A percentile compares a stretch with the other conserved stretches of the same genome.
phyloP scores from a whole-genome alignment of 92 coral and sea anemone species.

The Desmophyllum pertusum region DNA sequence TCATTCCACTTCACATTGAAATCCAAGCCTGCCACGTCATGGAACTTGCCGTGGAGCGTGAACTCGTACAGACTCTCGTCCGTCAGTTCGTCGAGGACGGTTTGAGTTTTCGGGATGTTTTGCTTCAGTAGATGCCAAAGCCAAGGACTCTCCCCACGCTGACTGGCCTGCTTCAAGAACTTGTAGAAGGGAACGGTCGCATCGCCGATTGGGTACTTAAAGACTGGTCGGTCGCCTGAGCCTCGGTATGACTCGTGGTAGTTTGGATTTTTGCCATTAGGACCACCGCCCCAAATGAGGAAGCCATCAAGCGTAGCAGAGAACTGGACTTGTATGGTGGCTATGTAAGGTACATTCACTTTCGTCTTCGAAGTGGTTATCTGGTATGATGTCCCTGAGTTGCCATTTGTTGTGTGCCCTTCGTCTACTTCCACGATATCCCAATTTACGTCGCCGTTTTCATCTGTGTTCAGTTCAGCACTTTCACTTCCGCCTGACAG shows the following conservation, averaged over 20 bases:
- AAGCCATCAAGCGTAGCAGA: slow-evolving; percentile 76
- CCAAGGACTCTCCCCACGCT: slow-evolving; percentile 67
- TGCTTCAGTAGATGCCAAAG: slow-evolving; percentile 68
- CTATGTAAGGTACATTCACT: slow-evolving; percentile 61
- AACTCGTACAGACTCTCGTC: slow-evolving; percentile 71
- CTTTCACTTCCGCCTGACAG: slow-evolving; percentile 34
- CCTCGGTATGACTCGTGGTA: slow-evolving; percentile 62
- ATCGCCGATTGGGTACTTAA: slow-evolving; percentile 57
- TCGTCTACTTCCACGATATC: slow-evolving; percentile 12
- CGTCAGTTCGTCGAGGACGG: slow-evolving; percentile 40
- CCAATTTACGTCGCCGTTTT: slow-evolving; percentile 34
- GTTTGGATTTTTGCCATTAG: slow-evolving; percentile 52
- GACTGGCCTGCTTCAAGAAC: slow-evolving; percentile 64
- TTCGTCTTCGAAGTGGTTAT: slow-evolving; percentile 41
- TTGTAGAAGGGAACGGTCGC: slow-evolving; percentile 60
- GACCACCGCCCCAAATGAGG: slow-evolving; percentile 76
- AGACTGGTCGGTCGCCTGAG: slow-evolving; percentile 47
- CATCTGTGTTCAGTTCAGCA: slow-evolving; percentile 17
- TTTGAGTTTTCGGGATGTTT: slow-evolving; percentile 30
- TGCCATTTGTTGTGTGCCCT: slow-evolving; percentile 4
- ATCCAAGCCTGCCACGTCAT: slow-evolving; percentile 65
- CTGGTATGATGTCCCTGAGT: slow-evolving; percentile 25
- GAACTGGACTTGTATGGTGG: slow-evolving; percentile 69
- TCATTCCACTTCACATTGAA: slow-evolving; percentile 50
- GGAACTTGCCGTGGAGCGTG: slow-evolving; percentile 71